Percentiles rank a stretch among this genome's conserved stretches.
These are phyloP conservation scores for Oreochromis tanganicae DNA, from an alignment of 2,113 vertebrate genomes.

Conservation along the genomic window DNA sequence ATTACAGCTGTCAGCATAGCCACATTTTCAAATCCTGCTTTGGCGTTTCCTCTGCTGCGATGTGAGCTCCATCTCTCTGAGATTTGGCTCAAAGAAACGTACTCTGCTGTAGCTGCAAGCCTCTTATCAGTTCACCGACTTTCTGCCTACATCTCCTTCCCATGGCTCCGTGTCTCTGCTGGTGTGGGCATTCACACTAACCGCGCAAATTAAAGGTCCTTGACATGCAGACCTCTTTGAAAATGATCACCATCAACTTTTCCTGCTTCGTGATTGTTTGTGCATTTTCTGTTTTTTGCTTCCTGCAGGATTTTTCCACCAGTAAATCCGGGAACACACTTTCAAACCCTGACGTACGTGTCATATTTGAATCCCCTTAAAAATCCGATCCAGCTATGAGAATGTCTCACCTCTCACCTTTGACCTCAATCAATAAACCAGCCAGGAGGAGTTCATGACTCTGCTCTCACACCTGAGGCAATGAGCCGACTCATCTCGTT, in stretches of 20 bases:
- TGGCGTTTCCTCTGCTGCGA: neutral
- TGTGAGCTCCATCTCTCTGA: neutral
- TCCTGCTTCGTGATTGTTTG: neutral
- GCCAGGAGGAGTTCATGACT: neutral
- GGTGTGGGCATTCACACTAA: neutral
- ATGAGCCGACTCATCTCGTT: neutral
- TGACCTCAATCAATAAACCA: neutral
- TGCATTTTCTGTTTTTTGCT: too few relatives aligned
- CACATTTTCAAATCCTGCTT: neutral
- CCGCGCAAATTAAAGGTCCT: neutral
- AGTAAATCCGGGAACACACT: neutral
- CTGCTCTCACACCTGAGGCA: neutral
- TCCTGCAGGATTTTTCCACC: neutral
- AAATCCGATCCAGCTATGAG: neutral
- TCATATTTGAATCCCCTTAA: neutral
- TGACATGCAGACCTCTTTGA: neutral
- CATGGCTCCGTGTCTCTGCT: neutral
- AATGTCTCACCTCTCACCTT: neutral
- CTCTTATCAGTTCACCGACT: neutral
- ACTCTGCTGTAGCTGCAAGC: neutral
- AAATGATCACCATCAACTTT: neutral
- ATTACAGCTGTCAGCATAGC: neutral
- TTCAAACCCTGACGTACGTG: accelerated
- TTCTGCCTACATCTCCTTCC: neutral
- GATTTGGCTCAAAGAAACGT: neutral